Evolutionary conservation across 2,113 vertebrate genomes (phyloP), one percentile per base, ranked within the genome.

Genomic region (Paraplagusia blochii): DNA sequence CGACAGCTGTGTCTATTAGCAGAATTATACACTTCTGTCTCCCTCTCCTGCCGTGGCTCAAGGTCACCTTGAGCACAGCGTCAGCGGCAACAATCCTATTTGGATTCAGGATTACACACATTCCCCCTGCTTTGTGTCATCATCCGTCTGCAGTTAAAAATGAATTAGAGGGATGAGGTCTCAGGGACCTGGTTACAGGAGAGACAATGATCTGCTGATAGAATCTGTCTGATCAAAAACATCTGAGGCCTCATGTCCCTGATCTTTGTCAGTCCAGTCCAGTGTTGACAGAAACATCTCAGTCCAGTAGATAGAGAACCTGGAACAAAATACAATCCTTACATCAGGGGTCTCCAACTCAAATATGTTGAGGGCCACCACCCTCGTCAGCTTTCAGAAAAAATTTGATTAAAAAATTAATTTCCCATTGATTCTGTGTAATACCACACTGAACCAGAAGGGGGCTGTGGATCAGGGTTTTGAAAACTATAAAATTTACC

Each of bases 91-190:
- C 57, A 60, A 44, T 71, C 54, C 69, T 66, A 76, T 69, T 58
- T 85, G 72, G 72, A 84, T 81, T 82, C 72, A 19, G 77, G 58
- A 85, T 88, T 81, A 84, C 65, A 74, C 76, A 70, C 51, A 53
- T 74, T 81, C 63, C 44, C 63, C 45, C 44, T 65, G 46, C 50
- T 72, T 59, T 54, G 60, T 43, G 57, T 49, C 58, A 1, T 8
- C 63, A 59, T 78, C 61, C 53, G 68, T 77, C 53, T 83, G 59
- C 56, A 56, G 52, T 53, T 67, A 61, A 51, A 65, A 53, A 45
- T 53, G 57, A 83, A 61, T 58, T 19, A 59, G 50, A 68, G 43
- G 36, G 29, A 44, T 19, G 59, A 15, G 42, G 39, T 67, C 53
- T 55, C 55, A 44, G 53, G 52, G 36, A 17, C 16, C 43, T 57